Conservation (phyloP, 1,140 invertebrate species). For the Rhagoletis pomonella region DNA sequence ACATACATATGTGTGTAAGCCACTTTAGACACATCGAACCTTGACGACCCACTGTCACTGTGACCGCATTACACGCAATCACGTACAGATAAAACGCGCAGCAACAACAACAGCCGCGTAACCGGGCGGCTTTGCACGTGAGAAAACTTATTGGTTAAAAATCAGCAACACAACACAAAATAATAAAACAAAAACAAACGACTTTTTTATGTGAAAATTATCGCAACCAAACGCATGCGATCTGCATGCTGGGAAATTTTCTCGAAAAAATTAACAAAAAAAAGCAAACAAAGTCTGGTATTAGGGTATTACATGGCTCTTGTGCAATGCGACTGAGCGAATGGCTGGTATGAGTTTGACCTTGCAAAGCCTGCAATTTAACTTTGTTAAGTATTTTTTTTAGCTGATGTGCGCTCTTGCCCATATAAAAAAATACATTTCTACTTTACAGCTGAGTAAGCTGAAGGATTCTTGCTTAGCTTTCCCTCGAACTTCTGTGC, state of each 20-base stretch:
- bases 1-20: not conserved
- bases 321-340: not conserved
- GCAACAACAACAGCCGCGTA: not conserved
- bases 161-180: not conserved
- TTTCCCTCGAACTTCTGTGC: too few relatives aligned
- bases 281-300: not conserved
- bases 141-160: conserved; percentile 20
- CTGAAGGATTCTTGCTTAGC: too few relatives aligned
- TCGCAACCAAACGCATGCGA: not conserved
- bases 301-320: not conserved
- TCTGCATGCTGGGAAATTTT: conserved; percentile 5
- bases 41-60: conserved; percentile 32
- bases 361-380: not conserved
- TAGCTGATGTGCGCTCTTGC: not conserved
- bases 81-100: conserved; percentile 7
- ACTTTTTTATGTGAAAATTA: conserved; percentile 48
- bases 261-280: not conserved
- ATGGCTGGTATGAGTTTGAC: conserved; percentile 15
- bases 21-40: conserved; percentile 10
- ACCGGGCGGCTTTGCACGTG: not conserved
- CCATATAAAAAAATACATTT: not conserved
- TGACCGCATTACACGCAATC: conserved; percentile 43
- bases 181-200: not conserved
- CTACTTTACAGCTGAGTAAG: not conserved
- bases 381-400: not conserved